Conservation (phyloP, 2,888 invertebrate genomes). For the Morpho helenor region DNA sequence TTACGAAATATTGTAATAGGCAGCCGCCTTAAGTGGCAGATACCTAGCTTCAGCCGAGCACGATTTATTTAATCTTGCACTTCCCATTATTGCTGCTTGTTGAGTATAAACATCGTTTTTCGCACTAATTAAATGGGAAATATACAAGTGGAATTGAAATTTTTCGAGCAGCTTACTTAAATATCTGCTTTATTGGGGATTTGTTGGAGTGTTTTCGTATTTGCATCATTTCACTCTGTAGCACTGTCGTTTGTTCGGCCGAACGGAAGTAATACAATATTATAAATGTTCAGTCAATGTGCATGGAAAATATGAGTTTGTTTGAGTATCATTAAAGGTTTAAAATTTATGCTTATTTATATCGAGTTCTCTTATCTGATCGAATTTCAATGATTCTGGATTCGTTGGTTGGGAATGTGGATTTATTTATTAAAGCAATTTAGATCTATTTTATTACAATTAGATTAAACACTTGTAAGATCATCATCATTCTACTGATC, state of each 20-base stretch:
- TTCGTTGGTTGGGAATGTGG: neutral
- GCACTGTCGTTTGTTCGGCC: slow-evolving; percentile 4
- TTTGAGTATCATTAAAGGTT: too few relatives aligned
- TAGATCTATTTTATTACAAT: too few relatives aligned
- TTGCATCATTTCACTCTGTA: slow-evolving; percentile 10
- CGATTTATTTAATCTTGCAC: slow-evolving; percentile 61
- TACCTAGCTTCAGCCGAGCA: slow-evolving; percentile 42
- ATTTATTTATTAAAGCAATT: too few relatives aligned
- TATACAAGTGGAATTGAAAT: slow-evolving; percentile 31
- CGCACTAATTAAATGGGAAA: slow-evolving; percentile 46
- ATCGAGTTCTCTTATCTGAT: too few relatives aligned
- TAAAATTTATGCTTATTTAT: too few relatives aligned
- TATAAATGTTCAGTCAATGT: neutral
- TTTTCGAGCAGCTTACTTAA: neutral
- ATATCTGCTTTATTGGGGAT: slow-evolving; percentile 5
- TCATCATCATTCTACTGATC: too few relatives aligned
- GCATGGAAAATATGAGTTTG: too few relatives aligned
- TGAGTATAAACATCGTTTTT: slow-evolving; percentile 39
- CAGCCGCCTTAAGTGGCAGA: slow-evolving; percentile 49
- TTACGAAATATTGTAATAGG: slow-evolving; percentile 44
- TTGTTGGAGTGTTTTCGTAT: slow-evolving; percentile 14
- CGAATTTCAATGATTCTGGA: too few relatives aligned
- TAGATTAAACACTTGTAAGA: too few relatives aligned
- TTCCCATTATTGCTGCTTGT: slow-evolving; percentile 55
- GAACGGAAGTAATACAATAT: neutral